Evolutionary conservation across 2,113 vertebrate genomes (phyloP), one percentile per base, ranked within the genome.

Genomic region (Puffinus mauretanicus): DNA sequence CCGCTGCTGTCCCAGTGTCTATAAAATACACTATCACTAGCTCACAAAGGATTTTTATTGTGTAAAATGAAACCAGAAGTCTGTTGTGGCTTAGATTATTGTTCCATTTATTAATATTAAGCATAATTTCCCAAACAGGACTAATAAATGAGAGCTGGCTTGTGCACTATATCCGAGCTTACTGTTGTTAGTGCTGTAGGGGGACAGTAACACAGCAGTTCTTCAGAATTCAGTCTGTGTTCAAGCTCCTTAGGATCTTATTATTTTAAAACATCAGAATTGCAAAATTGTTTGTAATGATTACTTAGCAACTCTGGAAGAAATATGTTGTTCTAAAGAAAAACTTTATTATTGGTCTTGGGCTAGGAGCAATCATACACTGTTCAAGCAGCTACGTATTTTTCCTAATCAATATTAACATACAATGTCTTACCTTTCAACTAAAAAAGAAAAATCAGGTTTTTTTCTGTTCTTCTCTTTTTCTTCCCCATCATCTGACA

Each of bases 61-160:
- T 51, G n/a, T 55, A 91, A 95, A 95, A 90, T 77, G 66, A 88
- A 95, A 78, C 78, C 87, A 93, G 80, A 70, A 55, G 40, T 55
- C 93, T 70, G 67, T 61, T 88, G 42, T 82, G 88, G 64, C 85
- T 96, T 86, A 83, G 60, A 42, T 84, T 95, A 84, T 80, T 71
- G 60, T 75, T 93, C 91, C 47, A n/a, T 64, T 84, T 95, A 88
- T 76, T 90, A 89, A 47, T 82, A 58, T 77, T 80, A 83, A 80
- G 9, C 18, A 32, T 46, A 81, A 61, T 91, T 90, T 96, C 52
- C 60, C 51, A 72, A 79, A 85, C 24, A 67, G 17, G 24, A n/a
- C 13, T 84, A 73, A 27, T 77, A 90, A 60, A 90, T 47, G 40
- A 55, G 10, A 79, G 25, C 34, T 66, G 85, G 25, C 40, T 78